Conservation (phyloP, 2,888 invertebrate species). For the Megamerina dolium region DNA sequence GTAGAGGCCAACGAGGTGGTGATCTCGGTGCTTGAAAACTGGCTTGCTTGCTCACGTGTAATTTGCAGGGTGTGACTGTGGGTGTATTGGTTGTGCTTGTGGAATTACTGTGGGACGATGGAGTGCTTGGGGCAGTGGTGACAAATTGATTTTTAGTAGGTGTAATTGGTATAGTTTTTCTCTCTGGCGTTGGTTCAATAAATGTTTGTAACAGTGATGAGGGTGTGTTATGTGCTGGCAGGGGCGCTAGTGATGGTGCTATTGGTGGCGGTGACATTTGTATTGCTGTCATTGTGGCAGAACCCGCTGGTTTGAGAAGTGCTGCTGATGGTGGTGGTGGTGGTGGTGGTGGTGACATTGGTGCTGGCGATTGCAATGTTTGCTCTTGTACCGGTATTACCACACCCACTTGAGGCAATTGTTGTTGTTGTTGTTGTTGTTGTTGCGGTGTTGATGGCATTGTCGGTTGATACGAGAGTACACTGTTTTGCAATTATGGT, state of each 20-base stretch:
- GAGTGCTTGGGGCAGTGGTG: constrained; percentile 7
- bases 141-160: too few species aligned
- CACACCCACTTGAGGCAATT: constrained; percentile 34
- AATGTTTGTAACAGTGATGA: constrained; percentile 5
- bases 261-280: too few species aligned
- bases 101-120: constrained; percentile 19
- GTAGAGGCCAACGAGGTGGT: constrained; percentile 70
- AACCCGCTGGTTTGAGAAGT: constrained; percentile 7
- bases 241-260: constrained; percentile 8
- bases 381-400: constrained; percentile 27
- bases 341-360: constrained; percentile 7
- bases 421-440: too few species aligned
- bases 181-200: constrained; percentile 15
- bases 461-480: constrained; percentile 45
- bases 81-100: constrained; percentile 20
- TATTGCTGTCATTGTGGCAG: too few species aligned
- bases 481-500: too few species aligned
- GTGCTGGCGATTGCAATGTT: constrained; percentile 8
- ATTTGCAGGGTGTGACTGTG: constrained; percentile 16
- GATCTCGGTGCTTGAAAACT: constrained; percentile 41
- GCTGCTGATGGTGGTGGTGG: constrained; percentile 12
- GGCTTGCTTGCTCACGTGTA: constrained; percentile 15
- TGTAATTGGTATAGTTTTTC: constrained; percentile 7
- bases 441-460: too few species aligned
- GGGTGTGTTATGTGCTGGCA: constrained; percentile 7